Base-by-base conservation (phyloP, 2,797 vertebrate genomes). In the Karalla daura region DNA sequence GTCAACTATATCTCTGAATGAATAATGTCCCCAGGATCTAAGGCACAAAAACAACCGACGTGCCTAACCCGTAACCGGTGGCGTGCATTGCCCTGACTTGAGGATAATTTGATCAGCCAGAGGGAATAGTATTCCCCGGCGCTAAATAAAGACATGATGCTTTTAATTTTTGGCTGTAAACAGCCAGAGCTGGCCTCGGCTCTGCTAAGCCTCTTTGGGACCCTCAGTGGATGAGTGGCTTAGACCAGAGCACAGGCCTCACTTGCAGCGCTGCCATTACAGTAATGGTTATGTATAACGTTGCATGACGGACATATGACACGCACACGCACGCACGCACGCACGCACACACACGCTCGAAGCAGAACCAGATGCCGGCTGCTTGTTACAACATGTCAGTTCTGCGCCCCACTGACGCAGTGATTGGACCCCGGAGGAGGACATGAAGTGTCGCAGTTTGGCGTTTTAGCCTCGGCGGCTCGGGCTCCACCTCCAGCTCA, bases 121-220 rank as follows among this genome's bases (percentile, higher is more conserved):
- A 36, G 37, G 52, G 30, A 30, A 28, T 2, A 51, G 5, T 9
- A 2, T 18, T 13, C 40, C n/a, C 21, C 8, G n/a, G 8, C 54
- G 46, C 62, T 60, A 40, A 49, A 55, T 50, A 36, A 54, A 54
- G 18, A 75, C 28, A 52, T 9, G 0, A 2, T 46, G 7, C 8
- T 32, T 37, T 58, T 47, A 30, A 50, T 51, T 49, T 72, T 41
- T 51, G 39, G 44, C n/a, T 36, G 32, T 50, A 52, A 71, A 76
- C 40, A 21, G 33, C 41, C 20, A 15, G 24, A 66, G 25, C 32
- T 39, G 41, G 50, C 50, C 25, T 54, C 3, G 3, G 40, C 45
- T 66, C 30, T 63, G 55, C 12, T 63, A 50, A 67, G 30, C 43
- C 44, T 66, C 52, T 63, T 54, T 53, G 2, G 33, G 53, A 27